These are phyloP conservation scores for Theocolax elegans DNA, from an alignment of 1,140 invertebrate species.

Conservation along the genomic window DNA sequence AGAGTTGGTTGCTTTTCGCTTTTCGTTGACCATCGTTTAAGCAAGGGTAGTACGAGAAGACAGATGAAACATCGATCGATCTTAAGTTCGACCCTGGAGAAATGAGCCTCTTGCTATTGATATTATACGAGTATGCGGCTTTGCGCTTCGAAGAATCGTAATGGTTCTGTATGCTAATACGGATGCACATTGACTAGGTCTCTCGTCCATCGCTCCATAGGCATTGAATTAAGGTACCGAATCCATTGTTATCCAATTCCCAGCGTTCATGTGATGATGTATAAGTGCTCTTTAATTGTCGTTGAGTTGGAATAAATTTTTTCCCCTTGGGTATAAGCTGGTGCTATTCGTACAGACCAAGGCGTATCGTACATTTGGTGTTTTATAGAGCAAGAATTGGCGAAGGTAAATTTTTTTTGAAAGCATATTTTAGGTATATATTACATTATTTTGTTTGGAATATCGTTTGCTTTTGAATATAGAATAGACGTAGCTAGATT, in stretches of 20 bases:
- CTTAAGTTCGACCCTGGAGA: neutral
- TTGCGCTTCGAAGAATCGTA: constrained; percentile 10
- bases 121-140: constrained; percentile 12
- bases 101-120: constrained; percentile 7
- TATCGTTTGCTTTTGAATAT: too few relatives aligned
- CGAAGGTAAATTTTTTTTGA: too few relatives aligned
- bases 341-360: too few relatives aligned
- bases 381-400: too few relatives aligned
- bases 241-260: constrained; percentile 16
- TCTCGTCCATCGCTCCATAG: neutral
- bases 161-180: constrained; percentile 14
- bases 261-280: neutral
- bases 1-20: constrained; percentile 2
- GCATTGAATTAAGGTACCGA: too few relatives aligned
- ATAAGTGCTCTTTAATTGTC: constrained; percentile 19
- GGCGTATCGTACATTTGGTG: too few relatives aligned
- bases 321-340: neutral
- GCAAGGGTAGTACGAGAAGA: too few relatives aligned
- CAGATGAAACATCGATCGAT: constrained; percentile 25
- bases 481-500: too few relatives aligned
- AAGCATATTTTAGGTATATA: too few relatives aligned
- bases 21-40: too few relatives aligned
- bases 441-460: too few relatives aligned
- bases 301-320: neutral
- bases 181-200: too few relatives aligned